Conservation (phyloP, 2,888 invertebrate genomes). For the Heliconius sara region DNA sequence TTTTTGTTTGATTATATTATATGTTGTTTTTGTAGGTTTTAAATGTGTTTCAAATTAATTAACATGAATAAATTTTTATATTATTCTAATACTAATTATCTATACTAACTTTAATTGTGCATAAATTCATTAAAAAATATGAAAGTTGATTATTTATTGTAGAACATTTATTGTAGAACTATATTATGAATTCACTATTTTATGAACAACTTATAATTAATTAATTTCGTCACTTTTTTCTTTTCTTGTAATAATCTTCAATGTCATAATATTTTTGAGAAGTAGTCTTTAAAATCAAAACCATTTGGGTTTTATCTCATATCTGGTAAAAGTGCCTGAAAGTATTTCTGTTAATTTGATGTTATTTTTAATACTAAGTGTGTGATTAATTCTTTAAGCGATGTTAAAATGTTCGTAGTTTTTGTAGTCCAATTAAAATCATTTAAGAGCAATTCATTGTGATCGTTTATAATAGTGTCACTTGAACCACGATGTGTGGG, state of each 20-base stretch:
- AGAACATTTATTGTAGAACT: background rate
- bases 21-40: background rate
- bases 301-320: background rate
- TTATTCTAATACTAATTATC: background rate
- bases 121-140: background rate
- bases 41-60: background rate
- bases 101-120: background rate
- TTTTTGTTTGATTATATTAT: slow-evolving; percentile 9
- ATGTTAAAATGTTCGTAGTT: slow-evolving; percentile 47
- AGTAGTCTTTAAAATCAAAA: background rate
- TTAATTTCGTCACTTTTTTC: background rate
- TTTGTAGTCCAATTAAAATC: slow-evolving; percentile 50
- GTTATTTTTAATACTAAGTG: background rate
- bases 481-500: slow-evolving; percentile 46
- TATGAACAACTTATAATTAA: background rate
- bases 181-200: background rate
- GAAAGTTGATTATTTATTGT: background rate
- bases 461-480: slow-evolving; percentile 49
- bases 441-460: slow-evolving; percentile 45
- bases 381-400: background rate
- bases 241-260: background rate
- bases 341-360: background rate
- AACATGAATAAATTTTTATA: background rate
- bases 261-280: background rate
- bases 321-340: background rate